Evolutionary conservation across 2,888 invertebrate genomes (phyloP), one percentile per base, ranked within the genome.

Genomic region (Synergus itoensis): DNA sequence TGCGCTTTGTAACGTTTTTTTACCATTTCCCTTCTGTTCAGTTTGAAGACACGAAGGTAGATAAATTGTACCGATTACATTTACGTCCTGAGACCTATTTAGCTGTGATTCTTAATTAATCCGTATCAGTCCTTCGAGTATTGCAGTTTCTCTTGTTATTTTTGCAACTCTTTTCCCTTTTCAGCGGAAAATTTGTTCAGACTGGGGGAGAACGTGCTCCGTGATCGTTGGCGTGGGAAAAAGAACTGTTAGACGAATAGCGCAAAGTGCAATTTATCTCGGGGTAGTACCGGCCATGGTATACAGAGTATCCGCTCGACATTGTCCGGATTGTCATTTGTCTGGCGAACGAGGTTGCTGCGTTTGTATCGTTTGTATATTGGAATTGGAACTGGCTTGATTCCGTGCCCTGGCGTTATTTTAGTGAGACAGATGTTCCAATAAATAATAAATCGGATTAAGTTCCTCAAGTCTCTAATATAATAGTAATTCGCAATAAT

Each of bases 311-410:
- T 82, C 82, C 84, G 81, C 65, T 75, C 80, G 83, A 87, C 85
- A 86, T 86, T 85, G 86, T 83, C 81, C 83, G 82, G 81, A 80
- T 81, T 84, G 84, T 88, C 87, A 86, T 88, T 86, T 86, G 85
- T 82, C 84, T 78, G 83, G 82, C 81, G 83, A 85, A 83, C 80
- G 80, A 84, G 82, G 76, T 78, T 79, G 79, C 75, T 67, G 77
- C 83, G 79, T 77, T 80, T 80, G 65, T 73, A 53, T 69, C 48
- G 43, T 67, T 69, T 69, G 48, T 57, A 73, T 73, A 73, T 73
- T 28, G 53, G 73, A 40, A 73, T 73, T 73, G 73, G 53, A 53
- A 36, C 53, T 36, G 48, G 36, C n/a, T 53, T 73, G 36, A 28
- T 69, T 53, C 53, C n/a, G 73, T 40, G 11, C 53, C 9, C 53